A percentile compares a stretch with the other conserved stretches of the same genome.
These are phyloP conservation scores for Sebastes flavidus DNA, from an alignment of 2,797 vertebrate genomes.

Conservation along the genomic window DNA sequence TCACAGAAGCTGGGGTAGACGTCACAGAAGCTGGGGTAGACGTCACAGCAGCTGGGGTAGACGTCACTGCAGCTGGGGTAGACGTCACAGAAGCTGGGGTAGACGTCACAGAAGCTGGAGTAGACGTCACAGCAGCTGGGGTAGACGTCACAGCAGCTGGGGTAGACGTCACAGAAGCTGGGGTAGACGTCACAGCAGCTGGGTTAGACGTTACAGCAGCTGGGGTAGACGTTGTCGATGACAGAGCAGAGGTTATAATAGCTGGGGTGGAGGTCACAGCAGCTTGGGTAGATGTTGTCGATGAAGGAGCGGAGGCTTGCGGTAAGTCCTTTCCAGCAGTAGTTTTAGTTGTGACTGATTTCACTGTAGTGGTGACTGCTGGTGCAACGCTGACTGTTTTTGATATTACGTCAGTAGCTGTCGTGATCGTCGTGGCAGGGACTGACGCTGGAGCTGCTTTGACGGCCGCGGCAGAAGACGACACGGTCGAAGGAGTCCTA, in stretches of 20 bases:
- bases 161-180: no score
- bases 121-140: no score
- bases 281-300: not conserved
- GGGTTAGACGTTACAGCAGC: no score
- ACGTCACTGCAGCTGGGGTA: no score
- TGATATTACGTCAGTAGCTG: not conserved
- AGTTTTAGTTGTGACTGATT: conserved; percentile 6
- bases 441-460: not conserved
- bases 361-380: conserved; percentile 10
- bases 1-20: no score
- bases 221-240: no score
- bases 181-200: not conserved
- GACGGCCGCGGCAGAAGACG: not conserved
- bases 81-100: no score
- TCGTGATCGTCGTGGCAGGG: not conserved
- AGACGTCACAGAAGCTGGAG: rapidly evolving
- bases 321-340: not conserved
- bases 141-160: no score
- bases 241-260: not conserved
- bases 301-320: not conserved
- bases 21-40: no score
- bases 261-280: not conserved
- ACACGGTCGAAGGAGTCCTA: not conserved
- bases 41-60: no score
- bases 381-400: not conserved